Conservation (phyloP, 2,113 vertebrate species). For the Gopherus flavomarginatus region DNA sequence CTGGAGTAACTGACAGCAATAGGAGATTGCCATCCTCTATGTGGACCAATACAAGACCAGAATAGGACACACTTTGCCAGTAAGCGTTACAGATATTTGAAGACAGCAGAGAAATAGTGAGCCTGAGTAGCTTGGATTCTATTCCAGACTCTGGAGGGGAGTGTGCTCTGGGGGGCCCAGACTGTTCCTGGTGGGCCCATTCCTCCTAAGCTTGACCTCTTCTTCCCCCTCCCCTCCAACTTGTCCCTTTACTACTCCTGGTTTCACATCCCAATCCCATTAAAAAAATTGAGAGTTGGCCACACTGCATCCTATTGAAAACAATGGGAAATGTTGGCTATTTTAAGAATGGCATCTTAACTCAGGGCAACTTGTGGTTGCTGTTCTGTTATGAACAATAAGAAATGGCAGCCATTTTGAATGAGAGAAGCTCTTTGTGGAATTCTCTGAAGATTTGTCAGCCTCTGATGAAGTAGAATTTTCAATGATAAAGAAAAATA, state of each 20-base stretch:
- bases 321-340: background rate
- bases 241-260: background rate
- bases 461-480: background rate
- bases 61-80: background rate
- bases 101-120: no score
- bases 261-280: background rate
- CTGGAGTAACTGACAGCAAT: background rate
- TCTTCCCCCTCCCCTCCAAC: no score
- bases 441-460: background rate
- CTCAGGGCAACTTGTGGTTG: background rate
- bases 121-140: background rate
- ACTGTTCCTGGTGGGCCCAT: background rate
- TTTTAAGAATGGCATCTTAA: background rate
- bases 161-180: background rate
- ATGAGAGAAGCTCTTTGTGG: background rate
- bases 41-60: background rate
- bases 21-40: background rate
- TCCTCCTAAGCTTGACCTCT: background rate
- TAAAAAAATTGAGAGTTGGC: background rate
- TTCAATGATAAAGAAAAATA: background rate
- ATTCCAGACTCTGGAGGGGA: background rate
- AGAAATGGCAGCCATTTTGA: background rate
- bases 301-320: background rate
- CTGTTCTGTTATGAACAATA: background rate
- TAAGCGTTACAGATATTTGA: background rate